phyloP scores from a whole-genome alignment of 2,888 invertebrate species.

The Macrophya annulata region DNA sequence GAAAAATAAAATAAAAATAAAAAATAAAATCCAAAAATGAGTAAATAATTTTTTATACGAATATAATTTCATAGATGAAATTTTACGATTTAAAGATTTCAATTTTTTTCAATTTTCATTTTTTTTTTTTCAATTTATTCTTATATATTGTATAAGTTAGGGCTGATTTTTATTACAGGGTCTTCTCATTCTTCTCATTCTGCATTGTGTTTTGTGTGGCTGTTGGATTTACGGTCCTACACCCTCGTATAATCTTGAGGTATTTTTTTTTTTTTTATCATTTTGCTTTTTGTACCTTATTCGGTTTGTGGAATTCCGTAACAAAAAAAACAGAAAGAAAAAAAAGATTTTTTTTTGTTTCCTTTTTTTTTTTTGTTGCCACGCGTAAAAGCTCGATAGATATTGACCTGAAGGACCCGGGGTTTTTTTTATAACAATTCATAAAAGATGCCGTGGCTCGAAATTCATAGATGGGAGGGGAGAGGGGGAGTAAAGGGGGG shows the following conservation, averaged over 20 bases:
- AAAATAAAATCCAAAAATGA: not conserved
- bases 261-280: not conserved
- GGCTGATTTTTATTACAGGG: slow-evolving; percentile 11
- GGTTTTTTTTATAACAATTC: slow-evolving; percentile 52
- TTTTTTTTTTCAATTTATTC: not conserved
- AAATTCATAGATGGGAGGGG: slow-evolving; percentile 37
- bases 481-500: not conserved
- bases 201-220: not conserved
- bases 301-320: not conserved
- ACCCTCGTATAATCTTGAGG: not conserved
- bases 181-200: not conserved
- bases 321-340: not conserved
- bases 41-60: not conserved
- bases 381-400: slow-evolving; percentile 4
- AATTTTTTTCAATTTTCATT: not conserved
- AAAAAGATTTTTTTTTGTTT: not conserved
- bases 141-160: not conserved
- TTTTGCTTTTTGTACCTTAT: not conserved
- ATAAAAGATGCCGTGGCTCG: slow-evolving; percentile 36
- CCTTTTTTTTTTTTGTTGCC: not conserved
- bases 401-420: slow-evolving; percentile 28
- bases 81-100: not conserved
- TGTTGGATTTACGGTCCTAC: not conserved
- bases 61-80: too few relatives aligned
- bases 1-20: slow-evolving; percentile 41